Evolutionary conservation across 2,797 vertebrate species (phyloP), one percentile per base, ranked within the genome.

Genomic region (Bovichtus diacanthus): DNA sequence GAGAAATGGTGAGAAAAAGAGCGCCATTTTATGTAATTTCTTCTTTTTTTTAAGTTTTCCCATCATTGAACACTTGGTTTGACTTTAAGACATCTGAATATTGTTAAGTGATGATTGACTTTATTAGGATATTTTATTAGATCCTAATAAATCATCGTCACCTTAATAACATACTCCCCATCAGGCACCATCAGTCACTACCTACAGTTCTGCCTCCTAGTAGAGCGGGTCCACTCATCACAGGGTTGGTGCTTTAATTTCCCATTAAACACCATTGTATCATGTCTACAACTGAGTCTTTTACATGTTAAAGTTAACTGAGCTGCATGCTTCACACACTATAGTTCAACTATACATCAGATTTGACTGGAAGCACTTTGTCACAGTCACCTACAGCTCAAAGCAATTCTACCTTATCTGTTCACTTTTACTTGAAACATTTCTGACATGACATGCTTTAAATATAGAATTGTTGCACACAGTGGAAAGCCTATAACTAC

Each of bases 1-100:
- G 11, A n/a, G 25, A 44, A 15, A 70, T 18, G 9, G 21, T 5
- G 4, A 66, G 4, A 38, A 55, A 51, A 55, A 53, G 2, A 10
- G 10, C 0, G 15, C 21, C 8, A n/a, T 56, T 51, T 62, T 47
- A 44, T 64, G 29, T 53, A 61, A 58, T 31, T 29, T 66, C 31
- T 34, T 34, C 9, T 34, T 55, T 7, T 25, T 38, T 73, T 80
- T 73, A 16, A 76, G 65, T 29, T 39, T 74, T 74, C 43, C 43
- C 4, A 12, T 53, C 29, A 65, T 16, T 62, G 27, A 63, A 54
- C 56, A 19, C 47, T 53, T 68, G 38, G 65, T 70, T 36, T 29
- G 36, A 62, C 65, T 7, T 60, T 65, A 19, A 39, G 31, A 69
- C 78, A 64, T 78, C 53, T 81, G 74, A 69, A 69, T 58, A 51